Evolutionary conservation across 92 coral and sea anemone species (phyloP).

Genomic region (Paragorgia papillata): DNA sequence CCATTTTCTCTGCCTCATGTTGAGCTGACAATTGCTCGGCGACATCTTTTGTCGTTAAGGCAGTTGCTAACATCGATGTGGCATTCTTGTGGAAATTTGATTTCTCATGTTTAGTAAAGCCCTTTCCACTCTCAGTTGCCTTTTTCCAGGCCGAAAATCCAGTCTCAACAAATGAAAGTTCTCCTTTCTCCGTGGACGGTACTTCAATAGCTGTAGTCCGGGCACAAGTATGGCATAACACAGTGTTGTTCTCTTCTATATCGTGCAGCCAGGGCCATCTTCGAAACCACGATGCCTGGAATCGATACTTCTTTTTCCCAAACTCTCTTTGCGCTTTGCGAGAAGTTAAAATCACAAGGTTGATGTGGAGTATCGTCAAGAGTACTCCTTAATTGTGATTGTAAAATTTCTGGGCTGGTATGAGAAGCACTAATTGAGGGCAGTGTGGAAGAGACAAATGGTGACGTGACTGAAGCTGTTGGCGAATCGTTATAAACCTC

Average conservation of each 20-base stretch:
- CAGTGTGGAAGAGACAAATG: too few relatives aligned
- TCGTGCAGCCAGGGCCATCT: slow-evolving; percentile 16
- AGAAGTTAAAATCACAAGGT: slow-evolving; percentile 8
- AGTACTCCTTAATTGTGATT: neutral
- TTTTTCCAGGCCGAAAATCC: slow-evolving; percentile 19
- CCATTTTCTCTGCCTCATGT: slow-evolving; percentile 1
- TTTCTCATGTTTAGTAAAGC: neutral
- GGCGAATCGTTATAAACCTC: neutral
- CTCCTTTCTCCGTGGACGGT: slow-evolving; percentile 2
- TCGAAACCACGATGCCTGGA: slow-evolving; percentile 15
- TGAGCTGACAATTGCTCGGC: neutral
- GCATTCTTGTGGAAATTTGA: too few relatives aligned
- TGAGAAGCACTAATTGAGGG: too few relatives aligned
- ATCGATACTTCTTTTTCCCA: slow-evolving; percentile 15
- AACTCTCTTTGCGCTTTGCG: too few relatives aligned
- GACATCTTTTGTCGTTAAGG: neutral
- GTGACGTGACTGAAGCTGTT: neutral
- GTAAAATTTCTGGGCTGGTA: neutral
- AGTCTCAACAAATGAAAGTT: slow-evolving; percentile 6
- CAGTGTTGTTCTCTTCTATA: too few relatives aligned
- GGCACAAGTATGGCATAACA: slow-evolving; percentile 15
- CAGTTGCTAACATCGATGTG: slow-evolving; percentile 1
- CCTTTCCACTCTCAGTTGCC: slow-evolving; percentile 12
- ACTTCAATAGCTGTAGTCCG: neutral
- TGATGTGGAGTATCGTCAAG: neutral